A percentile compares a stretch with the other conserved stretches of the same genome.
Evolutionary conservation across 2,113 vertebrate genomes (phyloP).

Genomic region (Galemys pyrenaicus): DNA sequence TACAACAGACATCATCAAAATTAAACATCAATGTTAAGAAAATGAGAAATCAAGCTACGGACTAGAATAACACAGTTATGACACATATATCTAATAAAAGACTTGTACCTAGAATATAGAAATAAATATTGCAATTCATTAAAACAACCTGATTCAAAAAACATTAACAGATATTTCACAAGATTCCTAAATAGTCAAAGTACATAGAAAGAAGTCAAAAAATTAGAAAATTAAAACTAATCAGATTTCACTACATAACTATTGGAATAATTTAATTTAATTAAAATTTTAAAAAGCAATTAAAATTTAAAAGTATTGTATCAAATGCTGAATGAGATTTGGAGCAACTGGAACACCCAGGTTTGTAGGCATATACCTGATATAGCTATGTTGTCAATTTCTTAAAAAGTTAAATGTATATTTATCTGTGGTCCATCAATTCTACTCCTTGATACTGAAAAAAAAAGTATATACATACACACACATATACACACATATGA

Average conservation of each 20-base stretch:
- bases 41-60: neutral
- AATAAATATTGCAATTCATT: neutral
- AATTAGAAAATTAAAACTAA: neutral
- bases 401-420: neutral
- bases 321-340: neutral
- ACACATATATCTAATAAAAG: neutral
- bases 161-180: neutral
- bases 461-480: neutral
- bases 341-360: neutral
- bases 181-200: neutral
- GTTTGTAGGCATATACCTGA: neutral
- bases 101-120: neutral
- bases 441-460: neutral
- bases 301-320: neutral
- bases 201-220: neutral
- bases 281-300: too few relatives aligned
- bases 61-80: neutral
- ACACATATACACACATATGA: too few relatives aligned
- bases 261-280: too few relatives aligned
- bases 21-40: conserved; percentile 8
- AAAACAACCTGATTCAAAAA: neutral
- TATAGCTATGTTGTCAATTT: neutral
- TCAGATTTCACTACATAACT: neutral
- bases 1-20: neutral
- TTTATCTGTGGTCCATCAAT: neutral